Percentiles rank a stretch among this genome's conserved stretches.
Evolutionary conservation across 37 sponge, comb jelly and placozoan species (phyloP).

Genomic region (Spongilla lacustris): DNA sequence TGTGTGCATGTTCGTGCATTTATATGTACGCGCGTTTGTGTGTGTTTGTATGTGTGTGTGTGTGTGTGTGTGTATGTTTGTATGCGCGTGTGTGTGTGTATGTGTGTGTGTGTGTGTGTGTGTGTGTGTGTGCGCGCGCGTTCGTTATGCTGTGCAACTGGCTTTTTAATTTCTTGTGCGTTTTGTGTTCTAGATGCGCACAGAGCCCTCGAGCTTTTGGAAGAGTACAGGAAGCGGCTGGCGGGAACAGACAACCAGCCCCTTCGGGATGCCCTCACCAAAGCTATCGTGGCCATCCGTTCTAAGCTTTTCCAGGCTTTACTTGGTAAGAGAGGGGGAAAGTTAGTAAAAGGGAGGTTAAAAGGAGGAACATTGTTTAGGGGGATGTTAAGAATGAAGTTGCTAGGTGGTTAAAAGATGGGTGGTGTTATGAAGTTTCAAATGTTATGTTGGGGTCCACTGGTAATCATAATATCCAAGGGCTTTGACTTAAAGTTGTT

Average conservation of each 20-base stretch:
- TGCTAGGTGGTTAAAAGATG: background rate
- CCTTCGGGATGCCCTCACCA: conserved; percentile 80
- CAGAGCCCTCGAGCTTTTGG: conserved; percentile 85
- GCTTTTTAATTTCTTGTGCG: too few relatives aligned
- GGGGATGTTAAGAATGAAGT: background rate
- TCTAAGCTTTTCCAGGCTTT: conserved; percentile 94
- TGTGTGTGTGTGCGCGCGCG: conserved; percentile 24
- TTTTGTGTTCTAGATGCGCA: conserved; percentile 82
- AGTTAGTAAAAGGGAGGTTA: background rate
- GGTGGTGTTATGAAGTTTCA: too few relatives aligned
- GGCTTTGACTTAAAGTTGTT: background rate
- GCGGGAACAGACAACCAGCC: conserved; percentile 58
- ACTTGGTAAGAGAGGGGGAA: conserved; percentile 66
- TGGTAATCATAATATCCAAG: too few relatives aligned
- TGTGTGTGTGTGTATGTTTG: conserved; percentile 41
- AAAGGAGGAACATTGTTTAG: background rate
- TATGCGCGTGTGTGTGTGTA: conserved; percentile 43
- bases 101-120: conserved; percentile 47
- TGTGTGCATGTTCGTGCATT: conserved; percentile 25
- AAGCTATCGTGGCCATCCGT: conserved; percentile 90
- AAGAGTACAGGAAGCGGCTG: conserved; percentile 74
- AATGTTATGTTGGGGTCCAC: too few relatives aligned
- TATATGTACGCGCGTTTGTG: conserved; percentile 42
- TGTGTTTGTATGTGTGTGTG: conserved; percentile 30
- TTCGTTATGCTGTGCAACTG: background rate